Percentiles rank a stretch among this genome's conserved stretches.
Evolutionary conservation across 2,888 invertebrate species (phyloP).

Genomic region (Deilephila porcellus): DNA sequence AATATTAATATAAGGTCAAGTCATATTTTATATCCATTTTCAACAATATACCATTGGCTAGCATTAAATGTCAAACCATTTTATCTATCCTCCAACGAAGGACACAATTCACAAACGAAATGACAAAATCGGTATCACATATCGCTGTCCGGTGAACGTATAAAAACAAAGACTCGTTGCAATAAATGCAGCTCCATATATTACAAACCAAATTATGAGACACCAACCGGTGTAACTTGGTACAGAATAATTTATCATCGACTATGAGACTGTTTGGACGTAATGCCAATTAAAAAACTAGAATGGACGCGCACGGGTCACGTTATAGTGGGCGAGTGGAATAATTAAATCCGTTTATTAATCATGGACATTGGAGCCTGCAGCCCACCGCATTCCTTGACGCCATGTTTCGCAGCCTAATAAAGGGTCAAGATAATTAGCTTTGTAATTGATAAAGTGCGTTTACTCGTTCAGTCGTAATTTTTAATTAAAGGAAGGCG

Average conservation of each 20-base stretch:
- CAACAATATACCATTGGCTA: neutral
- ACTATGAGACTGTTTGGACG: slow-evolving; percentile 2
- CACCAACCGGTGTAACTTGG: neutral
- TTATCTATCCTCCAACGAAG: neutral
- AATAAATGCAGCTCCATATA: slow-evolving; percentile 15
- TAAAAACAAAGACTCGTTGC: slow-evolving; percentile 14
- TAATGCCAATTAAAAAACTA: slow-evolving; percentile 17
- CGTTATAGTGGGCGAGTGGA: neutral
- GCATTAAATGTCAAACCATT: neutral
- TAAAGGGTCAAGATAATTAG: slow-evolving; percentile 65
- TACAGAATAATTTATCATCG: slow-evolving; percentile 1
- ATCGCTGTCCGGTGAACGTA: slow-evolving; percentile 20
- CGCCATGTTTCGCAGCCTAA: slow-evolving; percentile 60
- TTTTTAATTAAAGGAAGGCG: slow-evolving; percentile 40
- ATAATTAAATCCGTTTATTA: slow-evolving; percentile 28
- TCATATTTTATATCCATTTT: too few species aligned
- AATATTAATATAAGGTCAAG: too few species aligned
- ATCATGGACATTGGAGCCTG: slow-evolving; percentile 46
- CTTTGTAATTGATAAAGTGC: slow-evolving; percentile 46
- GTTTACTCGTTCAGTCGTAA: slow-evolving; percentile 34
- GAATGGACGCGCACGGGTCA: slow-evolving; percentile 6
- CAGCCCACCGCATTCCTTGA: slow-evolving; percentile 60
- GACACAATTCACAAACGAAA: slow-evolving; percentile 18
- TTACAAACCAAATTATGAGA: slow-evolving; percentile 11
- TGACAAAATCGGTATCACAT: slow-evolving; percentile 16